Evolutionary conservation across 2,113 vertebrate genomes (phyloP).

Genomic region (Stegostoma tigrinum): DNA sequence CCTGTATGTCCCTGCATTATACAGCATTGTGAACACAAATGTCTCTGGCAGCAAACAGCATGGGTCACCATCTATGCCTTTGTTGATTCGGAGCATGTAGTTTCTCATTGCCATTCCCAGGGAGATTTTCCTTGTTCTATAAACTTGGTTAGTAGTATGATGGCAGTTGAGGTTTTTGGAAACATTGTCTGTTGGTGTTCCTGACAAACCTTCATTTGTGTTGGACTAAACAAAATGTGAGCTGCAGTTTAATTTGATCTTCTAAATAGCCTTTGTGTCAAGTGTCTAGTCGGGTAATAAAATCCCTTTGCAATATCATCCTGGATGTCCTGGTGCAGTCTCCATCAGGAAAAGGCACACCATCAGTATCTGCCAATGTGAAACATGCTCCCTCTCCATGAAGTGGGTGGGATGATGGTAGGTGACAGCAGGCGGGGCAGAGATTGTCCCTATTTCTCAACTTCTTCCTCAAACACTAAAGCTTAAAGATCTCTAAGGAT

Average conservation of each 20-base stretch:
- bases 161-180: background rate
- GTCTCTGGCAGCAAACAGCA: background rate
- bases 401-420: background rate
- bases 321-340: background rate
- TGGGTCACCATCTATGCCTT: background rate
- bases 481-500: background rate
- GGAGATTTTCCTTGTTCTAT: background rate
- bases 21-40: background rate
- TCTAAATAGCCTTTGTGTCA: background rate
- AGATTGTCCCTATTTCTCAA: background rate
- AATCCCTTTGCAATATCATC: background rate
- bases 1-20: background rate
- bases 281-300: background rate
- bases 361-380: background rate
- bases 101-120: background rate
- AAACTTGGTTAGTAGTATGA: background rate
- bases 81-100: background rate
- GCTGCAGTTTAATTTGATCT: background rate
- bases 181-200: background rate
- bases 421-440: background rate
- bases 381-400: background rate
- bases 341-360: background rate
- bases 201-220: background rate
- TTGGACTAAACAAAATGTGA: background rate
- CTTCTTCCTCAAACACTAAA: background rate